Percentiles rank a stretch among this genome's conserved stretches.
Evolutionary conservation across 2,888 invertebrate genomes (phyloP).

Genomic region (Ophion ventricosus): DNA sequence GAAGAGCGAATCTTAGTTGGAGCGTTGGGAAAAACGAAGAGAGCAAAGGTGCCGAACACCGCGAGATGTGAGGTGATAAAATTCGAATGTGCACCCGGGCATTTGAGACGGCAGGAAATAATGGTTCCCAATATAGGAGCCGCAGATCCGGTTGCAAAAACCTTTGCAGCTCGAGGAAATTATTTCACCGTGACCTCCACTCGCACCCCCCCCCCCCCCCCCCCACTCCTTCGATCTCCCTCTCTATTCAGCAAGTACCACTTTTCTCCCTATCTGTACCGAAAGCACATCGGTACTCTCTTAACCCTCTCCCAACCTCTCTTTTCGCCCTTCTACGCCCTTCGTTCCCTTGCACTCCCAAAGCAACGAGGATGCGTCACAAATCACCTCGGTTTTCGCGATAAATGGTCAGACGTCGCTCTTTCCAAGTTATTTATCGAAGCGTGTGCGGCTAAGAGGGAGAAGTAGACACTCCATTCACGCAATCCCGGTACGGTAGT

Average conservation of each 20-base stretch:
- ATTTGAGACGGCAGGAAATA: conserved; percentile 47
- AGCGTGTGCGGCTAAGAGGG: conserved; percentile 68
- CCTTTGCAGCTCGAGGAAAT: conserved; percentile 59
- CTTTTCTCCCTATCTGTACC: conserved; percentile 28
- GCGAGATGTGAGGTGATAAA: conserved; percentile 56
- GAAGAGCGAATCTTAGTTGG: conserved; percentile 2
- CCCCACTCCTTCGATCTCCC: background rate
- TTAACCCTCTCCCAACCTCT: background rate
- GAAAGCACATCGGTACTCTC: conserved; percentile 32
- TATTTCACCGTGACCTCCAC: conserved; percentile 59
- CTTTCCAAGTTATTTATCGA: conserved; percentile 75
- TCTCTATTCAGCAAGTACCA: conserved; percentile 24
- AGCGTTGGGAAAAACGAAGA: background rate
- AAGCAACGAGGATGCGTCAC: conserved; percentile 66
- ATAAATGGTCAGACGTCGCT: conserved; percentile 75
- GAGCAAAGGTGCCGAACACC: conserved; percentile 25
- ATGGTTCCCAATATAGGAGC: conserved; percentile 41
- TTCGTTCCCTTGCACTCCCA: conserved; percentile 4
- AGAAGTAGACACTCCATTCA: conserved; percentile 65
- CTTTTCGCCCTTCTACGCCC: background rate
- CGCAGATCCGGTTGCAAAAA: conserved; percentile 42
- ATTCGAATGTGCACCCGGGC: conserved; percentile 53
- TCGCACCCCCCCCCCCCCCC: conserved; percentile 9
- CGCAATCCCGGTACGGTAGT: conserved; percentile 36
- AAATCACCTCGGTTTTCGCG: conserved; percentile 73